Base-by-base conservation (phyloP, 2,797 vertebrate species). In the Paedocypris micromegethes region DNA sequence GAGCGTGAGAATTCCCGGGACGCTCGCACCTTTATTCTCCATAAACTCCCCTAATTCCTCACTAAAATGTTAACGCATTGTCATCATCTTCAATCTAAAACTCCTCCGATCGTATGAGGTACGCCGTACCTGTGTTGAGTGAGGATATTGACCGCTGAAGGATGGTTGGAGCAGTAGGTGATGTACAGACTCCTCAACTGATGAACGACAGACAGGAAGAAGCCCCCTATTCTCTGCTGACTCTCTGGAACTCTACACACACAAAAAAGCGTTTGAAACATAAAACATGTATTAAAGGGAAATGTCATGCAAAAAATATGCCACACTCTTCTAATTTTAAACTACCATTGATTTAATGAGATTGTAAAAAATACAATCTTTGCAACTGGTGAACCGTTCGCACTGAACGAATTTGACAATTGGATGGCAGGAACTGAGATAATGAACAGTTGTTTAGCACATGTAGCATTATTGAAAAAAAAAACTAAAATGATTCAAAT, bases 1-100 rank as follows among this genome's bases (percentile, higher is more conserved):
- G 81, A 99, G 85, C 37, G 92, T 92, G 72, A 98, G 94, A 81
- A 97, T 95, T 68, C 97, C 97, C 0, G 96, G 96, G 77, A 82
- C 91, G 86, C 86, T 91, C 56, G 95, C 94, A 50, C 96, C 97
- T 76, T 91, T 93, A 59, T 88, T 83, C 84, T 99, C 97, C 96
- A 98, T 98, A 73, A 97, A 98, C 78, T 98, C 96, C 48, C 96
- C 96, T 78, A 99, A 82, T 37, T 91, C 90, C 65, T 99, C 96
- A 76, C 97, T 99, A 82, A 5, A 64, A 66, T 41, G 53, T 23
- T 50, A 37, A 72, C 0, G 37, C 7, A 41, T 0, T 1, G 6
- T 9, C 4, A 9, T 41, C 4, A 4, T 3, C 0, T 5, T 61
- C 38, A 3, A 46, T 37, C 9, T 9, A 44, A 1, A 43, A 4